These are phyloP conservation scores for Tromatobia lineatoria DNA, from an alignment of 2,888 invertebrate species.

Conservation along the genomic window DNA sequence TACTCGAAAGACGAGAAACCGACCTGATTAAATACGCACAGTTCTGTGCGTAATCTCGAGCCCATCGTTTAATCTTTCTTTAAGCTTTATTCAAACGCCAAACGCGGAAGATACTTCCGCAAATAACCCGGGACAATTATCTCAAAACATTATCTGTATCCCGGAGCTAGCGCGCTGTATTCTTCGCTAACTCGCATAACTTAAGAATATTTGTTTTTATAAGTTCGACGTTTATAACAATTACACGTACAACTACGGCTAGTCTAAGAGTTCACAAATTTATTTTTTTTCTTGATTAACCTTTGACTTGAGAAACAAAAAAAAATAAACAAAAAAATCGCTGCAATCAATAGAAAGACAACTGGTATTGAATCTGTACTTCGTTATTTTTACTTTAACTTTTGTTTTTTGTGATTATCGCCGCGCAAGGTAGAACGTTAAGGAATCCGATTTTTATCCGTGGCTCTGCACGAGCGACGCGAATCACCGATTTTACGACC, in stretches of 20 bases:
- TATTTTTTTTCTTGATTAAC: slow-evolving; percentile 17
- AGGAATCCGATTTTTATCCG: background rate
- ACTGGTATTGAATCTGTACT: slow-evolving; percentile 63
- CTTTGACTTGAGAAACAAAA: slow-evolving; percentile 53
- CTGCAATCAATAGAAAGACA: slow-evolving; percentile 64
- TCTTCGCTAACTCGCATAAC: slow-evolving; percentile 52
- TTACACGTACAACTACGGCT: slow-evolving; percentile 57
- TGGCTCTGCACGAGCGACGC: slow-evolving; percentile 17
- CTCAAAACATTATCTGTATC: slow-evolving; percentile 37
- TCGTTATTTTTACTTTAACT: slow-evolving; percentile 13
- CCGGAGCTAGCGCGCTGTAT: slow-evolving; percentile 58
- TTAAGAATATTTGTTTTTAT: slow-evolving; percentile 63
- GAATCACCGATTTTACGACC: slow-evolving; percentile 77
- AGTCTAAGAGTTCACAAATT: slow-evolving; percentile 42
- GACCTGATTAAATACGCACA: background rate
- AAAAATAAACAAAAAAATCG: slow-evolving; percentile 49
- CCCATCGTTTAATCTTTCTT: slow-evolving; percentile 3
- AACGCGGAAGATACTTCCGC: slow-evolving; percentile 13
- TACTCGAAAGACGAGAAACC: slow-evolving; percentile 26
- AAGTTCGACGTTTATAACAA: slow-evolving; percentile 65
- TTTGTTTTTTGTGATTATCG: background rate
- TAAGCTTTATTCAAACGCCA: background rate
- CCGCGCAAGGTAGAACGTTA: background rate
- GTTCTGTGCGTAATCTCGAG: slow-evolving; percentile 3
- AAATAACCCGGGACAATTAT: slow-evolving; percentile 60